These are phyloP conservation scores for Amphimallon solstitiale DNA, from an alignment of 2,888 invertebrate species.

Conservation along the genomic window DNA sequence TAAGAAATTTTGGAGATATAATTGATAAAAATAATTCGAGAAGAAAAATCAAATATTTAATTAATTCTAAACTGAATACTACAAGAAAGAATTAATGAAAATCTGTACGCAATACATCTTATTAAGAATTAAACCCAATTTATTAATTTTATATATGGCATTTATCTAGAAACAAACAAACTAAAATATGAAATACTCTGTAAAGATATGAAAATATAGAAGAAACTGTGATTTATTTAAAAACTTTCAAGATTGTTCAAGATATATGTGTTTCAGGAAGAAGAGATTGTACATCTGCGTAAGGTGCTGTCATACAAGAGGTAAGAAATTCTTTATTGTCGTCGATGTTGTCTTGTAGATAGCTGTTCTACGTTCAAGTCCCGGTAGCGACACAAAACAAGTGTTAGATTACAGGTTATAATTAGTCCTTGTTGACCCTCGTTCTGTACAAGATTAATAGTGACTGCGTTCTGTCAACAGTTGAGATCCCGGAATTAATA, in stretches of 20 bases:
- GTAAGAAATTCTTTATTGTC: slow-evolving; percentile 17
- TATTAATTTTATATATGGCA: too few relatives aligned
- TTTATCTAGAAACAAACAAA: too few relatives aligned
- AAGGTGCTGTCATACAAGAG: slow-evolving; percentile 11
- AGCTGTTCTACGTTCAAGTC: slow-evolving; percentile 10
- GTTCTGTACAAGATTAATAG: slow-evolving; percentile 15
- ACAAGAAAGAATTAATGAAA: too few relatives aligned
- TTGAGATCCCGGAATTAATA: slow-evolving; percentile 6
- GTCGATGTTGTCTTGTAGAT: slow-evolving; percentile 16
- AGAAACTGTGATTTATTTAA: not conserved
- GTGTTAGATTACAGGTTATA: slow-evolving; percentile 41
- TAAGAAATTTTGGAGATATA: too few relatives aligned
- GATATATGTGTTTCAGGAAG: slow-evolving; percentile 19
- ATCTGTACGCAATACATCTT: too few relatives aligned
- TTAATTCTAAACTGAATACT: too few relatives aligned
- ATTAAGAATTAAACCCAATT: too few relatives aligned
- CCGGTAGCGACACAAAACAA: slow-evolving; percentile 33
- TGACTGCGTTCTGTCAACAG: slow-evolving; percentile 21
- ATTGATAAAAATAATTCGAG: too few relatives aligned
- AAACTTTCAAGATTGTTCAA: not conserved
- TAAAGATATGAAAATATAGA: not conserved
- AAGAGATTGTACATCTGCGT: slow-evolving; percentile 1
- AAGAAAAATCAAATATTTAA: too few relatives aligned
- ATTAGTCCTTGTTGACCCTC: slow-evolving; percentile 36
- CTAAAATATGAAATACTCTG: too few relatives aligned